Percentiles rank a stretch among this genome's conserved stretches.
Evolutionary conservation across 2,888 invertebrate genomes (phyloP).

Genomic region (Carpatolechia fugitivella): DNA sequence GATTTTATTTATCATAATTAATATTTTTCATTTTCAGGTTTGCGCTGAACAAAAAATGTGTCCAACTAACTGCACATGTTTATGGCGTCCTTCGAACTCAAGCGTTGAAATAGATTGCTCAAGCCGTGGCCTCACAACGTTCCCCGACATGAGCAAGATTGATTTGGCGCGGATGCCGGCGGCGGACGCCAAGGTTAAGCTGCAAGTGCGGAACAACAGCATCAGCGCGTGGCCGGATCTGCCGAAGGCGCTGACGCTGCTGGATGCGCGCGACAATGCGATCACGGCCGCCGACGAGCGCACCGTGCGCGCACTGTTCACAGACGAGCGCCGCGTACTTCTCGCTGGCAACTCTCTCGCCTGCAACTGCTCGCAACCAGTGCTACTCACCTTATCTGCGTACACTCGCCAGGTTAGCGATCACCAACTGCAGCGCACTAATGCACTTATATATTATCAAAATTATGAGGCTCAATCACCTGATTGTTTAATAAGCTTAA

Average conservation of each 20-base stretch:
- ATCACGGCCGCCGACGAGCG: constrained; percentile 16
- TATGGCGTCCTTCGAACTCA: not conserved
- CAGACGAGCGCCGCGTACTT: constrained; percentile 18
- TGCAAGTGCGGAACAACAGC: not conserved
- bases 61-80: not conserved
- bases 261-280: constrained; percentile 27
- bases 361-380: constrained; percentile 28
- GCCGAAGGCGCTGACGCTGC: not conserved
- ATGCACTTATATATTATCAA: no score
- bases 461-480: no score
- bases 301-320: constrained; percentile 6
- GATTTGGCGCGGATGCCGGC: not conserved
- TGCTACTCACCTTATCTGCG: constrained; percentile 11
- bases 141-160: not conserved
- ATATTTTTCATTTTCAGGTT: not conserved
- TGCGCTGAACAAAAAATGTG: not conserved
- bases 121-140: not conserved
- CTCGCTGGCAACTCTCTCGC: constrained; percentile 30
- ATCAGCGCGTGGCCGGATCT: not conserved
- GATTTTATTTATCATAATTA: no score
- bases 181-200: not conserved
- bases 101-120: not conserved
- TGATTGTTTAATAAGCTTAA: no score
- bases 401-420: constrained; percentile 18
- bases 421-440: no score